These are phyloP conservation scores for Phrynocephalus forsythii DNA, from an alignment of 2,797 vertebrate species.

Conservation along the genomic window DNA sequence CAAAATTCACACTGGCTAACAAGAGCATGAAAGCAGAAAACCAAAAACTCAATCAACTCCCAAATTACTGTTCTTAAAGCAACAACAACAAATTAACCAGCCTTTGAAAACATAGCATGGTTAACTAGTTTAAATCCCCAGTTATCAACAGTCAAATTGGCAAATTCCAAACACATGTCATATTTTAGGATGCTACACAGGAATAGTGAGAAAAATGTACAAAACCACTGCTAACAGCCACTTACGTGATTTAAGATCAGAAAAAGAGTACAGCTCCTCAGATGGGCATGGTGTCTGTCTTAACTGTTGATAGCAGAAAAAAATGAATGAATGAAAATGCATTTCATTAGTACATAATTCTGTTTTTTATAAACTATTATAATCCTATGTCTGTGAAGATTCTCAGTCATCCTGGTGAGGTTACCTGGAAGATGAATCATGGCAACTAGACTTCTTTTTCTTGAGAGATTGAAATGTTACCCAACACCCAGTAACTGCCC, in stretches of 20 bases:
- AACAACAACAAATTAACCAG: neutral
- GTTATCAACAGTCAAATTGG: neutral
- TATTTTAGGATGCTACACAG: neutral
- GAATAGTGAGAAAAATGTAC: constrained; percentile 32
- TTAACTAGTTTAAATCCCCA: neutral
- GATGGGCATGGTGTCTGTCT: constrained; percentile 76
- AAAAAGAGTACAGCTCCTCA: constrained; percentile 86
- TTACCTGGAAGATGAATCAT: no score
- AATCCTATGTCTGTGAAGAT: neutral
- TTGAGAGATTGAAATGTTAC: no score
- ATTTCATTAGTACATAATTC: constrained; percentile 6
- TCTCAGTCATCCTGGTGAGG: no score
- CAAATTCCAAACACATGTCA: neutral
- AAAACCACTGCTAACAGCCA: constrained; percentile 52
- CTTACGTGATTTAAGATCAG: constrained; percentile 92
- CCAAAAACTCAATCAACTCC: neutral
- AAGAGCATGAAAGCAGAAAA: neutral
- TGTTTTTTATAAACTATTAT: constrained; percentile 24
- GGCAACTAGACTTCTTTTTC: no score
- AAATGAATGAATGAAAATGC: constrained; percentile 32
- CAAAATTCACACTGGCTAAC: neutral
- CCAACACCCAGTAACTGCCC: no score
- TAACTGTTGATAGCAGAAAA: constrained; percentile 77
- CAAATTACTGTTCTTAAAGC: no score
- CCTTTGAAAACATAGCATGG: neutral